Conservation (phyloP, 1,140 invertebrate species). For the Ostrea denselamellosa region DNA sequence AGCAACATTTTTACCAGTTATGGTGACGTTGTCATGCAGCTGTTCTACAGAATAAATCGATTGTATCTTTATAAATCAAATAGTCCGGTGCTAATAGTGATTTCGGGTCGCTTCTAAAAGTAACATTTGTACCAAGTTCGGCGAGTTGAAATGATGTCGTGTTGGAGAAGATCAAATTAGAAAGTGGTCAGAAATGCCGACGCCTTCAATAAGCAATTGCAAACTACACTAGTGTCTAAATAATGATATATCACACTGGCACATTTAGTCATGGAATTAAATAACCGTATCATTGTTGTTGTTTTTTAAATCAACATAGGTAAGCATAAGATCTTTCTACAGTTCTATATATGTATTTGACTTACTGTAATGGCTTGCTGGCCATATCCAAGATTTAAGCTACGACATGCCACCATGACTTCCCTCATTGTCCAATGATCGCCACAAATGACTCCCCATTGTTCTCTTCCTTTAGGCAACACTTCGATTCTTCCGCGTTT, state of each 20-base stretch:
- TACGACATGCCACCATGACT: slow-evolving; percentile 69
- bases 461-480: slow-evolving; percentile 37
- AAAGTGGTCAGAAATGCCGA: no score
- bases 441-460: slow-evolving; percentile 72
- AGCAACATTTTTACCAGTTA: no score
- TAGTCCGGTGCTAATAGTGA: no score
- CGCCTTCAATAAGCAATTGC: not conserved
- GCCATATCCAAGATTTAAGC: slow-evolving; percentile 66
- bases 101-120: no score
- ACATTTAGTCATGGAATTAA: not conserved
- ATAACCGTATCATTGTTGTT: not conserved
- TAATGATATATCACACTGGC: not conserved
- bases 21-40: no score
- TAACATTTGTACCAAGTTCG: no score
- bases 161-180: no score
- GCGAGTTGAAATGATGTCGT: no score
- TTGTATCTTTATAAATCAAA: no score
- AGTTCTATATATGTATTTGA: not conserved
- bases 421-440: slow-evolving; percentile 71
- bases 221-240: not conserved
- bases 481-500: slow-evolving; percentile 71
- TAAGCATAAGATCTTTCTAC: not conserved
- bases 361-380: slow-evolving; percentile 65
- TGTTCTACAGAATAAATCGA: no score
- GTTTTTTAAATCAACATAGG: not conserved